Conservation (phyloP, 2,888 invertebrate genomes). For the Lasioglossum zephyrum region DNA sequence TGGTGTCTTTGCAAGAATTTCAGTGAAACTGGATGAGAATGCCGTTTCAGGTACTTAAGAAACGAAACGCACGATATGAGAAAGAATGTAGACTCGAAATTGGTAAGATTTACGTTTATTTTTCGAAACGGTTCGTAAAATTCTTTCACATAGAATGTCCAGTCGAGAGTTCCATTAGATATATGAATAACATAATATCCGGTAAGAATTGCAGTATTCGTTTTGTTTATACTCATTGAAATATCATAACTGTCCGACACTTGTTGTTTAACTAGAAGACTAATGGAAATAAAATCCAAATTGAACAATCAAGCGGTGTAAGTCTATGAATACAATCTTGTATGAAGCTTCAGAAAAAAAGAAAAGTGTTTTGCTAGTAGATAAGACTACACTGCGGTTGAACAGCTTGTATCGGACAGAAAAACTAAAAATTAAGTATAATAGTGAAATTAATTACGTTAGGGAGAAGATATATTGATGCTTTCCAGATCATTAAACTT, state of each 20-base stretch:
- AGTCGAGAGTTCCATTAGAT: slow-evolving; percentile 40
- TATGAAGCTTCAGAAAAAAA: neutral
- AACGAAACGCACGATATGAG: neutral
- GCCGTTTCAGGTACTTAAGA: slow-evolving; percentile 10
- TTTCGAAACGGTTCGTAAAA: slow-evolving; percentile 10
- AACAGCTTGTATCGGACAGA: neutral
- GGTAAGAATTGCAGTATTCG: slow-evolving; percentile 56
- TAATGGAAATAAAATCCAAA: slow-evolving; percentile 30
- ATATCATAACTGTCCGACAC: slow-evolving; percentile 44
- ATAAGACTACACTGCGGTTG: neutral
- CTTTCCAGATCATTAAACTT: neutral
- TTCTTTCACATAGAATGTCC: slow-evolving; percentile 19
- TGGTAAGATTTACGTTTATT: neutral
- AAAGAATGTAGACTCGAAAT: slow-evolving; percentile 1
- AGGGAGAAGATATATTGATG: neutral
- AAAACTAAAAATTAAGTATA: neutral
- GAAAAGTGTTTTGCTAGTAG: neutral
- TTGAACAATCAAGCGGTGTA: neutral
- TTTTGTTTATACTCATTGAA: slow-evolving; percentile 52
- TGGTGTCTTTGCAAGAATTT: neutral
- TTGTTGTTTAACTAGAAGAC: slow-evolving; percentile 24
- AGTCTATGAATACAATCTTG: neutral
- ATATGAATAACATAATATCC: slow-evolving; percentile 47
- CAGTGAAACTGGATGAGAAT: slow-evolving; percentile 12
- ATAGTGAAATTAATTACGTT: neutral